Percentiles rank a stretch among this genome's conserved stretches.
Conservation (phyloP, 2,888 invertebrate genomes). For the Calameuta pallipes region DNA sequence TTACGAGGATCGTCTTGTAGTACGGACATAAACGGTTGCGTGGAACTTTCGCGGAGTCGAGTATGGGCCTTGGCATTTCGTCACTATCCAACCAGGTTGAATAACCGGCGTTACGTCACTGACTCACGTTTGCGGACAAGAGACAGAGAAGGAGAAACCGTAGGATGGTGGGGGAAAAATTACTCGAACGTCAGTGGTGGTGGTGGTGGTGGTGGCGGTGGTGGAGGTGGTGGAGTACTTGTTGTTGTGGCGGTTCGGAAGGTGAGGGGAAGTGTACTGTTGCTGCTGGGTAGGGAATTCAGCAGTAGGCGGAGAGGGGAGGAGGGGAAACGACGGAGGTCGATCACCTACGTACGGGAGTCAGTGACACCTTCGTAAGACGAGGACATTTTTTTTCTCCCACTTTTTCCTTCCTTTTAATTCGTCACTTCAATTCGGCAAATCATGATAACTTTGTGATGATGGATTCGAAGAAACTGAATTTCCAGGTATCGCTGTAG, state of each 20-base stretch:
- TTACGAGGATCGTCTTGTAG: neutral
- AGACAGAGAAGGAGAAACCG: slow-evolving; percentile 10
- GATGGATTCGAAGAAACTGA: neutral
- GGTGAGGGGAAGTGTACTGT: neutral
- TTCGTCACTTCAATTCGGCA: neutral
- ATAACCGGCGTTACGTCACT: slow-evolving; percentile 66
- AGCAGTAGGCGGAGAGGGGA: slow-evolving; percentile 18
- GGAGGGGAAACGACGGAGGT: slow-evolving; percentile 59
- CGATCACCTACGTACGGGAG: slow-evolving; percentile 66
- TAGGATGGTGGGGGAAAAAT: slow-evolving; percentile 19
- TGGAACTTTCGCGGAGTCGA: slow-evolving; percentile 18
- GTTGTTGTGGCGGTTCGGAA: neutral
- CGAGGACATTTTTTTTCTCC: slow-evolving; percentile 40
- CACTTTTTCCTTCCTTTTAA: neutral
- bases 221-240: neutral
- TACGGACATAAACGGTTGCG: neutral
- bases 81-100: slow-evolving; percentile 63
- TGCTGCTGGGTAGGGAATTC: neutral
- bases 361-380: slow-evolving; percentile 62
- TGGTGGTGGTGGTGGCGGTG: neutral
- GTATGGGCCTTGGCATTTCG: slow-evolving; percentile 59
- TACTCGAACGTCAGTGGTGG: slow-evolving; percentile 21
- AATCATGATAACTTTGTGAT: neutral
- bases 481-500: neutral
- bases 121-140: slow-evolving; percentile 42